Conservation (phyloP, 2,797 vertebrate species). For the Neosilurus mollespiculum region DNA sequence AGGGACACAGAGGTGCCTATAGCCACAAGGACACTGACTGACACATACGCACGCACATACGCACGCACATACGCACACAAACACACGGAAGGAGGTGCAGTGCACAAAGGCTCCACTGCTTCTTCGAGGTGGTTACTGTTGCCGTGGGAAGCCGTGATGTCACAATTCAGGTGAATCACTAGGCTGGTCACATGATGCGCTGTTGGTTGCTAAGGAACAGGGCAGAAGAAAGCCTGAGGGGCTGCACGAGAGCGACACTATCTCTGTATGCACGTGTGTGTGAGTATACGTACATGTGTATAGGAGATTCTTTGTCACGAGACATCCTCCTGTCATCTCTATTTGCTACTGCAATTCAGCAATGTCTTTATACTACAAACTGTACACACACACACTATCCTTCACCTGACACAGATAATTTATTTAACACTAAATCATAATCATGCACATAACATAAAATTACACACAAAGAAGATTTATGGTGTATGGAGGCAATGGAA, state of each 20-base stretch:
- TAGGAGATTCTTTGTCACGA: conserved; percentile 63
- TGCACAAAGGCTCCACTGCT: not conserved
- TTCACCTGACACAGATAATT: conserved; percentile 29
- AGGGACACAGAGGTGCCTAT: conserved; percentile 6
- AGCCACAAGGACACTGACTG: conserved; percentile 35
- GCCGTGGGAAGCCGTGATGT: conserved; percentile 69
- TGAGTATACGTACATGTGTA: conserved; percentile 36
- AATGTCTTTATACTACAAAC: conserved; percentile 34
- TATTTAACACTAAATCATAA: conserved; percentile 25
- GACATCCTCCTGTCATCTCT: conserved; percentile 66
- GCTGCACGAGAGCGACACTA: conserved; percentile 65
- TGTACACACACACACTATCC: conserved; percentile 7
- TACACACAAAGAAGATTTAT: not conserved
- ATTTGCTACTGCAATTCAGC: conserved; percentile 62
- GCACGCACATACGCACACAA: not conserved
- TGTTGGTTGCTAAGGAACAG: conserved; percentile 78
- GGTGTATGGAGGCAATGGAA: not conserved
- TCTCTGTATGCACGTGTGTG: conserved; percentile 38
- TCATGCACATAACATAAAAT: not conserved
- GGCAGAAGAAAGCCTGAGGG: conserved; percentile 72
- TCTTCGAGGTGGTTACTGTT: conserved; percentile 54
- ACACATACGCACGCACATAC: conserved; percentile 8
- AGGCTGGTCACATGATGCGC: conserved; percentile 68
- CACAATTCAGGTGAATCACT: conserved; percentile 84
- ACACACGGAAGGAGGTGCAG: not conserved